These are phyloP conservation scores for Limnephilus lunatus DNA, from an alignment of 2,888 invertebrate species.

Conservation along the genomic window DNA sequence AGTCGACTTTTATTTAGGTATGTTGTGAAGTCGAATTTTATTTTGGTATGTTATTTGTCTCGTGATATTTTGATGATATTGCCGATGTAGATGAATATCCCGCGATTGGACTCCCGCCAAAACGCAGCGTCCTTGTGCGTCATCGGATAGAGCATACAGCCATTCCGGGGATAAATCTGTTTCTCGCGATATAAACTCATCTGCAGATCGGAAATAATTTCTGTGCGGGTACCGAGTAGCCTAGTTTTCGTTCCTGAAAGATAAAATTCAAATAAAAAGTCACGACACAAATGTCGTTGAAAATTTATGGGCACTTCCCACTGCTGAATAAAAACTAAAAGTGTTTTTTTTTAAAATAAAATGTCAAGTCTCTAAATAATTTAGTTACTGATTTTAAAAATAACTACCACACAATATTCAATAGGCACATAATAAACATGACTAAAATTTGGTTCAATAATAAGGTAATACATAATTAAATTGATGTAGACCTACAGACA, in stretches of 20 bases:
- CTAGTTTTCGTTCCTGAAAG: neutral
- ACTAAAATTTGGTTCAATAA: too few species aligned
- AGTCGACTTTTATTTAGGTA: too few species aligned
- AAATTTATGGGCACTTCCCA: neutral
- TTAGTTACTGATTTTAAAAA: neutral
- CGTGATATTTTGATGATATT: constrained; percentile 6
- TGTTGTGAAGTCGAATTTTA: neutral
- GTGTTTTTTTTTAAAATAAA: neutral
- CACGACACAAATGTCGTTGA: neutral
- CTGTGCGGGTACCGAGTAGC: neutral
- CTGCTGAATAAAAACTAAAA: neutral
- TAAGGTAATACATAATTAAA: too few species aligned
- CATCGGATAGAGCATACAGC: neutral
- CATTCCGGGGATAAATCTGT: constrained; percentile 27
- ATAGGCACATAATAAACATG: neutral
- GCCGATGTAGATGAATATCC: constrained; percentile 9
- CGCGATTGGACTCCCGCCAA: constrained; percentile 35
- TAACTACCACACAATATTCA: neutral
- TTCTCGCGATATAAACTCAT: neutral
- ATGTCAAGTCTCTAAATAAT: too few species aligned
- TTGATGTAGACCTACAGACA: too few species aligned
- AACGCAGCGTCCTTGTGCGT: neutral
- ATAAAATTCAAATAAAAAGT: neutral
- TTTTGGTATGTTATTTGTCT: neutral
- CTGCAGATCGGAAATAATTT: neutral